A percentile compares a stretch with the other conserved stretches of the same genome.
phyloP scores from a whole-genome alignment of 1,140 invertebrate species.

The Drosophila dunni region DNA sequence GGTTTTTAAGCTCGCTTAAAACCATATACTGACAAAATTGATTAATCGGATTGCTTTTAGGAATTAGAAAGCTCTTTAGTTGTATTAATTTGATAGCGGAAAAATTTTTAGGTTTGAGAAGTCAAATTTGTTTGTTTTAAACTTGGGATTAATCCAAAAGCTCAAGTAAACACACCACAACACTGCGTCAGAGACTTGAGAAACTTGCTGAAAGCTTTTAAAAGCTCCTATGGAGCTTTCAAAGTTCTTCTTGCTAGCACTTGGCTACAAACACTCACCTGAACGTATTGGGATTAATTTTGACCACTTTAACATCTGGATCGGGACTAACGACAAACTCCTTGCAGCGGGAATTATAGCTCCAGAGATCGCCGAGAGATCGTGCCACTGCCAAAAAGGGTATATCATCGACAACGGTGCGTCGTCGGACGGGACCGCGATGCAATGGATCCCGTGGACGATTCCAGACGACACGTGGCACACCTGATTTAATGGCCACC shows the following conservation, averaged over 20 bases:
- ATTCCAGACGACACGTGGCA: slow-evolving; percentile 98
- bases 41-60: too few species aligned
- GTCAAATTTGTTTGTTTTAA: too few species aligned
- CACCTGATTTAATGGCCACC: slow-evolving; percentile 95
- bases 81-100: too few species aligned
- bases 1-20: too few species aligned
- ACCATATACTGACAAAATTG: too few species aligned
- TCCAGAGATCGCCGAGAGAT: slow-evolving; percentile 98
- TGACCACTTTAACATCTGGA: slow-evolving; percentile 95
- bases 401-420: slow-evolving; percentile 96
- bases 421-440: slow-evolving; percentile 92
- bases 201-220: too few species aligned
- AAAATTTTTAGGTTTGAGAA: too few species aligned
- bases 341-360: slow-evolving; percentile 95
- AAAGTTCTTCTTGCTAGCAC: not conserved
- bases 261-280: slow-evolving; percentile 78
- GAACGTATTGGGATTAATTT: slow-evolving; percentile 91
- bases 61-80: too few species aligned
- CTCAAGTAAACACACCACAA: too few species aligned
- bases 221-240: not conserved
- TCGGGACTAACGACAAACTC: slow-evolving; percentile 98
- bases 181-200: too few species aligned
- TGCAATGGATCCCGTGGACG: slow-evolving; percentile 89
- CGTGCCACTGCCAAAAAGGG: slow-evolving; percentile 98
- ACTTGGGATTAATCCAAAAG: too few species aligned